A percentile compares a stretch with the other conserved stretches of the same genome.
Evolutionary conservation across 2,113 vertebrate species (phyloP).

Genomic region (Lophura nycthemera): DNA sequence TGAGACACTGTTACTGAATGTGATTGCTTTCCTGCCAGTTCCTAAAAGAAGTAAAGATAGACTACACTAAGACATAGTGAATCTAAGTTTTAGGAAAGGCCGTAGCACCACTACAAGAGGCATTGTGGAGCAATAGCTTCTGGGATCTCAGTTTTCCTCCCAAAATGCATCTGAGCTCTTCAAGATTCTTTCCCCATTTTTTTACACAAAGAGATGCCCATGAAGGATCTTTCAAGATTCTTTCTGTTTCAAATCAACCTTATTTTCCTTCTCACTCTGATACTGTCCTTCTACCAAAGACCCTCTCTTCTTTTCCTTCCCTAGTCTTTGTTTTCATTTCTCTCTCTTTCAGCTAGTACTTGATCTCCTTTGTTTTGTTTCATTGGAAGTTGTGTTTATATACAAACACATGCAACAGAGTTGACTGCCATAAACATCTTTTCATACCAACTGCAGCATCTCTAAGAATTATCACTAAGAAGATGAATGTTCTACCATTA

Average conservation of each 20-base stretch:
- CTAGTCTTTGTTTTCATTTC: neutral
- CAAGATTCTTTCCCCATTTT: neutral
- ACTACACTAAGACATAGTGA: neutral
- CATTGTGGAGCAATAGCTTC: neutral
- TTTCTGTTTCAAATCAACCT: neutral
- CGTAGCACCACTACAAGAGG: neutral
- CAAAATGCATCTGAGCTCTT: neutral
- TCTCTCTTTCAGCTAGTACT: neutral
- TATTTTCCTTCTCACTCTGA: neutral
- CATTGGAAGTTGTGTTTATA: neutral
- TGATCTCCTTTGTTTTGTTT: neutral
- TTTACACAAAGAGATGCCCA: neutral
- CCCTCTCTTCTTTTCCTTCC: neutral
- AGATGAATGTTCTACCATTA: neutral
- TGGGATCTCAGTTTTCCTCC: neutral
- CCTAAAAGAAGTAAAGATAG: neutral
- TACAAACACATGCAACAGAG: neutral
- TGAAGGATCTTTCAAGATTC: neutral
- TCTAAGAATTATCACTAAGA: neutral
- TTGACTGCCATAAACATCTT: rapidly evolving
- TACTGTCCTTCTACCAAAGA: neutral
- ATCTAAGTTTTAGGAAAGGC: neutral
- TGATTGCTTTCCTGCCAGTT: neutral
- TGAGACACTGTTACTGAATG: neutral
- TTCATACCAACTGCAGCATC: neutral